Evolutionary conservation across 2,113 vertebrate species (phyloP).

Genomic region (Hylia prasina): DNA sequence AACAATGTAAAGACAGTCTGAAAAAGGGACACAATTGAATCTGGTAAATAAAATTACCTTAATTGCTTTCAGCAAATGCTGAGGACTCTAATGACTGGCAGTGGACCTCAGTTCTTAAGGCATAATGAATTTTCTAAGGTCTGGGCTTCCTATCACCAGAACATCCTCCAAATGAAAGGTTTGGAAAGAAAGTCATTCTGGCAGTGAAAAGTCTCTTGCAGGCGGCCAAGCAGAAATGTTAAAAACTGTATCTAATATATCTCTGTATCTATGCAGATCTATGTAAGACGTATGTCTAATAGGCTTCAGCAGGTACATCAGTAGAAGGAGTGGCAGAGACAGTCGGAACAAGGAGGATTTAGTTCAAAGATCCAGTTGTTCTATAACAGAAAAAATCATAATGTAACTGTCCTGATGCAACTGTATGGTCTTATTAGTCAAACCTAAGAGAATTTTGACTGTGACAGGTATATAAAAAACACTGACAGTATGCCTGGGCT

Average conservation of each 20-base stretch:
- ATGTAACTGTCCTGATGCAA: neutral
- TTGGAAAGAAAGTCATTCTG: neutral
- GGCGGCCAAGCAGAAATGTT: neutral
- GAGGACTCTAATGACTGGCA: neutral
- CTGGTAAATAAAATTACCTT: neutral
- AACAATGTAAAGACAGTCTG: neutral
- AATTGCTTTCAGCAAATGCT: neutral
- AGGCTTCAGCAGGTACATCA: neutral
- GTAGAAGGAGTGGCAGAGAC: neutral
- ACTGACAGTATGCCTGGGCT: neutral
- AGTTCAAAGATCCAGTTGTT: neutral
- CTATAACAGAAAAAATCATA: neutral
- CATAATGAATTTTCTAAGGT: neutral
- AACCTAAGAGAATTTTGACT: neutral
- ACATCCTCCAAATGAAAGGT: neutral
- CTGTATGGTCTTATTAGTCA: neutral
- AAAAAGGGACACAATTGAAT: neutral
- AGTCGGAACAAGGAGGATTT: neutral
- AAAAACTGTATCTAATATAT: neutral
- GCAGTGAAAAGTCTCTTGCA: neutral
- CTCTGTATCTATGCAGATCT: neutral
- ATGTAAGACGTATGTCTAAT: neutral
- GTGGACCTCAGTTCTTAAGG: neutral
- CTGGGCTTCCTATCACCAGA: neutral
- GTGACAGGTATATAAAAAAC: neutral